Base-by-base conservation (phyloP, 2,113 vertebrate species). In the Pseudolaguvia tuberculata region DNA sequence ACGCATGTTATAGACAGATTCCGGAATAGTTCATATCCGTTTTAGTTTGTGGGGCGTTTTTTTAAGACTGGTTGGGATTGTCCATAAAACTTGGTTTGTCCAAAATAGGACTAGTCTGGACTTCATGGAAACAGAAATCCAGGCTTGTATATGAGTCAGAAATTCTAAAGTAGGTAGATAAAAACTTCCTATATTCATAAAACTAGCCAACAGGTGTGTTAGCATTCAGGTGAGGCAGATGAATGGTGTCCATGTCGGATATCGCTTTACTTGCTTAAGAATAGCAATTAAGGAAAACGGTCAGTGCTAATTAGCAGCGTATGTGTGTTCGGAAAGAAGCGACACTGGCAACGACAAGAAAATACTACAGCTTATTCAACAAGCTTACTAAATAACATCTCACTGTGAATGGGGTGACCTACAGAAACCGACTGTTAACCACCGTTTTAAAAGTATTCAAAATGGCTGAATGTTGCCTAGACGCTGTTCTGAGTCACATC, bases 401-500 rank as follows among this genome's bases (percentile, higher is more conserved):
- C 13, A 25, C 14, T 50, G 55, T 21, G 25, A 15, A 29, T 23
- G 14, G 12, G 21, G n/a, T 20, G 29, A 63, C 31, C 29, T 53
- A 48, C 55, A 18, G 31, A 67, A 75, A 35, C 25, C 17, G 42
- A 25, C 62, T 3, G 18, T 42, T 45, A 35, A 18, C 10, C 52
- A 47, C 21, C 55, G 31, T 45, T 20, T 9, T 50, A 27, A 68
- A 50, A 31, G 62, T 20, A 51, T 51, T 56, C 35, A 12, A 15
- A 57, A 21, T 42, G 48, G 4, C 25, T 35, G 15, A 4, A 13
- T 29, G 29, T 31, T 56, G 50, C 72, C n/a, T 57, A 56, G 39
- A 50, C 35, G 13, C 39, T 76, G 25, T 18, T 76, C 61, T 56
- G 61, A 56, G 47, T 51, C 72, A 74, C 48, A 25, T n/a, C 31